A percentile compares a stretch with the other conserved stretches of the same genome.
These are phyloP conservation scores for Irena cyanogastra DNA, from an alignment of 2,113 vertebrate species.

Conservation along the genomic window DNA sequence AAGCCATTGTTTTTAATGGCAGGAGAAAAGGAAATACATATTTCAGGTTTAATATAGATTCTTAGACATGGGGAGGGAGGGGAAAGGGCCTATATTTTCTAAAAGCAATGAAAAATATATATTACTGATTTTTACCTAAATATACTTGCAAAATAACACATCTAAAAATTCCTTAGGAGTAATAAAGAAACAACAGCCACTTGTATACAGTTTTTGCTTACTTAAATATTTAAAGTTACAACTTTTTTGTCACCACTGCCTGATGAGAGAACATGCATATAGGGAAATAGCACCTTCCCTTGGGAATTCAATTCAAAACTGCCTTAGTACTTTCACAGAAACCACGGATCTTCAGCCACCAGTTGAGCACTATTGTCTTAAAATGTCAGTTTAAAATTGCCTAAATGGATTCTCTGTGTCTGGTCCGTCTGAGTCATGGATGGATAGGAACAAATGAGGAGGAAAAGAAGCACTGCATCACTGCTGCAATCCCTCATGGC, in stretches of 20 bases:
- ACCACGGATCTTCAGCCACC: neutral
- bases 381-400: neutral
- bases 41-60: neutral
- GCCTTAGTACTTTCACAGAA: neutral
- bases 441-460: neutral
- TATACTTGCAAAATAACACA: neutral
- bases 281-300: neutral
- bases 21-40: neutral
- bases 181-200: neutral
- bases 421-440: neutral
- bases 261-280: neutral
- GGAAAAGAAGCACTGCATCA: neutral
- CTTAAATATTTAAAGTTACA: neutral
- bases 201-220: neutral
- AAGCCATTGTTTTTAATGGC: neutral
- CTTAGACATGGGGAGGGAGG: rapidly evolving
- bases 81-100: neutral
- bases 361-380: neutral
- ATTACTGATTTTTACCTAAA: neutral
- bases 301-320: neutral
- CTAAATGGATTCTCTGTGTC: rapidly evolving
- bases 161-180: neutral
- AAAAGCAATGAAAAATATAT: neutral
- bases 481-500: neutral
- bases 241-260: neutral